A percentile compares a stretch with the other conserved stretches of the same genome.
Evolutionary conservation across 1,140 invertebrate genomes (phyloP).

Genomic region (Matsumurasca onukii): DNA sequence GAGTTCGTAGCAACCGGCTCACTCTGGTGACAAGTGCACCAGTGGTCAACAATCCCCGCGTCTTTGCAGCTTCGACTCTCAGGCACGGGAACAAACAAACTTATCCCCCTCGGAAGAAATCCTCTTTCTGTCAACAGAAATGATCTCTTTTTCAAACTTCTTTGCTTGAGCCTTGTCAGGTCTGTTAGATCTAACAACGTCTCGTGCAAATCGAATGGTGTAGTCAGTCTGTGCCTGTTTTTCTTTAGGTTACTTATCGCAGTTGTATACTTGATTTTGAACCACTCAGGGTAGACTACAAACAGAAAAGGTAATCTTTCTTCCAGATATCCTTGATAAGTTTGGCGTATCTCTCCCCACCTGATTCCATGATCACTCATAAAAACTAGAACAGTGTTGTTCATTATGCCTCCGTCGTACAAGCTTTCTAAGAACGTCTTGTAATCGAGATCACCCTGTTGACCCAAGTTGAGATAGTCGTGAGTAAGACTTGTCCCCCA

Average conservation of each 20-base stretch:
- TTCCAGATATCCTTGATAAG: slow-evolving; percentile 64
- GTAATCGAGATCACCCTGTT: slow-evolving; percentile 50
- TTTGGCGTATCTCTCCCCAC: slow-evolving; percentile 64
- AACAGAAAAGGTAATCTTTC: slow-evolving; percentile 68
- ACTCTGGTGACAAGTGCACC: slow-evolving; percentile 77
- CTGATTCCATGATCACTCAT: slow-evolving; percentile 73
- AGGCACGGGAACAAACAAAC: slow-evolving; percentile 71
- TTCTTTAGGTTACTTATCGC: slow-evolving; percentile 53
- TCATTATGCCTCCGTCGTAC: slow-evolving; percentile 43
- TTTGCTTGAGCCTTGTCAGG: slow-evolving; percentile 45
- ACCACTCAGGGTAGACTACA: slow-evolving; percentile 60
- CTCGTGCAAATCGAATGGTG: slow-evolving; percentile 63
- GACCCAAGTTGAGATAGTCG: slow-evolving; percentile 52
- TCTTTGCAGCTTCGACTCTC: slow-evolving; percentile 69
- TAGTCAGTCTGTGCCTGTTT: slow-evolving; percentile 55
- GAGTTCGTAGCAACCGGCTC: slow-evolving; percentile 54
- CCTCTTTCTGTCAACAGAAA: slow-evolving; percentile 41
- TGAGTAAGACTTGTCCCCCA: slow-evolving; percentile 56
- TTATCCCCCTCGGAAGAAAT: slow-evolving; percentile 59
- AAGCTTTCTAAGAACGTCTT: slow-evolving; percentile 45
- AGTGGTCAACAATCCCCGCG: slow-evolving; percentile 76
- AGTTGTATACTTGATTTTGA: slow-evolving; percentile 52
- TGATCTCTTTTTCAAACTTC: slow-evolving; percentile 40
- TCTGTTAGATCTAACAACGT: slow-evolving; percentile 63
- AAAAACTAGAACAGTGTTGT: slow-evolving; percentile 59